phyloP scores from a whole-genome alignment of 2,113 vertebrate species.

The Leucoraja erinaceus region DNA sequence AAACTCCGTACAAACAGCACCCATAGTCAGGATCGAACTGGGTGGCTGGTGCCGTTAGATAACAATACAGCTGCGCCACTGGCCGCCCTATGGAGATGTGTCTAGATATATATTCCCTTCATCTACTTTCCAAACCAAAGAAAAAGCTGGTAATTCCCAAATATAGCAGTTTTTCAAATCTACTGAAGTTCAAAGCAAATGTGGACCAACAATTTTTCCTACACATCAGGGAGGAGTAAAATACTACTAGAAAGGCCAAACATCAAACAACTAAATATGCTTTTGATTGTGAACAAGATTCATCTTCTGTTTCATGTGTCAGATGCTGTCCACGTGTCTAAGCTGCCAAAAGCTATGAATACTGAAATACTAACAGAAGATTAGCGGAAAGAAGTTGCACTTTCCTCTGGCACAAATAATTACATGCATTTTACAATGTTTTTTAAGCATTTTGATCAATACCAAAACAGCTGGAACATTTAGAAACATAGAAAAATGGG shows the following conservation, averaged over 20 bases:
- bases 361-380: neutral
- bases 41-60: too few species aligned
- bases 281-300: slow-evolving; percentile 18
- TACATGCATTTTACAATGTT: neutral
- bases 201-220: neutral
- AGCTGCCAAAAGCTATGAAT: neutral
- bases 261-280: slow-evolving; percentile 24
- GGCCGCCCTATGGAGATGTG: too few species aligned
- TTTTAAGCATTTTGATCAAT: neutral
- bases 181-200: slow-evolving; percentile 13
- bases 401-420: neutral
- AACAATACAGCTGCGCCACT: too few species aligned
- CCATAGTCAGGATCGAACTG: too few species aligned
- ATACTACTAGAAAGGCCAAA: slow-evolving; percentile 31
- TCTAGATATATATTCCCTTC: neutral
- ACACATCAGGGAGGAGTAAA: neutral
- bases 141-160: neutral
- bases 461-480: neutral
- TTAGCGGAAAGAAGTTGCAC: neutral
- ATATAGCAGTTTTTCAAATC: neutral
- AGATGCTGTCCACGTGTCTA: neutral
- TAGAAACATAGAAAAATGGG: neutral
- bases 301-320: neutral
- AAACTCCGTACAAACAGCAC: too few species aligned
- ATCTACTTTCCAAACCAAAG: neutral